Evolutionary conservation across 2,113 vertebrate genomes (phyloP), one percentile per base, ranked within the genome.

Genomic region (Potamarius usumacintae): DNA sequence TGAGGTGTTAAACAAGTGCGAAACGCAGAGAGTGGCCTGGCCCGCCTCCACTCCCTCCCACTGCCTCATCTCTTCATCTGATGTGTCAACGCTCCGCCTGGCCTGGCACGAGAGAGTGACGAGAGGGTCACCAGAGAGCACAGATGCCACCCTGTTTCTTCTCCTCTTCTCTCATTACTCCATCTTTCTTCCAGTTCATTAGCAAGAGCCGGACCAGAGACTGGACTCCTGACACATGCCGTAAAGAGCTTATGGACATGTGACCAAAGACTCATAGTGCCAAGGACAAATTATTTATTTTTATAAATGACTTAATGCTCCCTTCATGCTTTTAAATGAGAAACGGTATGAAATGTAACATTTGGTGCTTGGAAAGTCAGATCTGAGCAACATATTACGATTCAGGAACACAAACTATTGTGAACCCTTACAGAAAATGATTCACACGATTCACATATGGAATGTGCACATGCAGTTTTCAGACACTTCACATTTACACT

Each of bases 1-100:
- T 80, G 89, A 91, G 90, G 90, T 90, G 90, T 90, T 90, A 90
- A 91, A 89, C 90, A 90, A 90, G 89, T 91, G 89, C 69, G 90
- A 91, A 91, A 87, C 71, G 50, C 89, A 18, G 81, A 74, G 89
- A 87, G 89, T 89, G 83, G 89, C 79, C 89, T 91, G 91, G 89
- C 86, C 78, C 80, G 84, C 86, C 88, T 89, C 89, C 91, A 89
- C 88, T 78, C 88, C 88, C 91, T 89, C 91, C 89, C 84, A 90
- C 89, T 85, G 77, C 85, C 84, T 89, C 89, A 88, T 86, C 85
- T 90, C 89, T 90, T 91, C 89, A 89, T 89, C 91, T 90, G 91
- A 91, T 89, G 91, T 91, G 90, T 89, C 89, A 91, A 91, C 76
- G 87, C 90, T 84, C 81, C 84, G 89, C 72, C 89, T 88, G 90